Evolutionary conservation across 2,888 invertebrate species (phyloP).

Genomic region (Drosophila hawaiiensis): DNA sequence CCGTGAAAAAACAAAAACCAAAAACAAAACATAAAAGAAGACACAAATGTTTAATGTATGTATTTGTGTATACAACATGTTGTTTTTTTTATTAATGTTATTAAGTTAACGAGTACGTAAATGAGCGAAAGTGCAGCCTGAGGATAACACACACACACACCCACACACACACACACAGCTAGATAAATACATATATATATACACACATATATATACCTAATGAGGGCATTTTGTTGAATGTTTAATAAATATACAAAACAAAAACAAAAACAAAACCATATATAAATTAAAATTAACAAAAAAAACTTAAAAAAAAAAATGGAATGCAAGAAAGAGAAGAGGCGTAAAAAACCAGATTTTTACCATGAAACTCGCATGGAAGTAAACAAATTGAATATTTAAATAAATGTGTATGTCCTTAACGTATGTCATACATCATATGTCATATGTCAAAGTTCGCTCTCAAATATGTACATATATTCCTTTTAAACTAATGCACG

Average conservation of each 20-base stretch:
- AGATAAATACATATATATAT: conserved; percentile 21
- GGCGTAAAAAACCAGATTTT: conserved; percentile 37
- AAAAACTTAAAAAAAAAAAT: conserved; percentile 35
- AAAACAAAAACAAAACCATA: background rate
- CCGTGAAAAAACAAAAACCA: conserved; percentile 20
- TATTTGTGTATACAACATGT: conserved; percentile 73
- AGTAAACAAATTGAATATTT: conserved; percentile 49
- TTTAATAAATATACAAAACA: conserved; percentile 60
- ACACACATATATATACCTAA: conserved; percentile 39
- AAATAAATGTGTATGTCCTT: conserved; percentile 46
- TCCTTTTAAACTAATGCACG: conserved; percentile 62
- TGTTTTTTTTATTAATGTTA: conserved; percentile 73
- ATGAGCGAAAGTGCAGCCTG: conserved; percentile 23
- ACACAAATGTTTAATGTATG: conserved; percentile 56
- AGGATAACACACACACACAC: conserved; percentile 2
- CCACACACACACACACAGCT: conserved; percentile 19
- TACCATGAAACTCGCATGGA: conserved; percentile 22
- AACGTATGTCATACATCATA: conserved; percentile 11
- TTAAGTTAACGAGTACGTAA: conserved; percentile 63
- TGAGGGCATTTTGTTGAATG: conserved; percentile 67
- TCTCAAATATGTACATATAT: conserved; percentile 54
- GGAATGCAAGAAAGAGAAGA: conserved; percentile 29
- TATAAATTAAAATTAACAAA: conserved; percentile 38
- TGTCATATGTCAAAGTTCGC: conserved; percentile 35
- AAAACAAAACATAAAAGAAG: conserved; percentile 12